These are phyloP conservation scores for Manacus vitellinus DNA, from an alignment of 2,113 vertebrate genomes.

Conservation along the genomic window DNA sequence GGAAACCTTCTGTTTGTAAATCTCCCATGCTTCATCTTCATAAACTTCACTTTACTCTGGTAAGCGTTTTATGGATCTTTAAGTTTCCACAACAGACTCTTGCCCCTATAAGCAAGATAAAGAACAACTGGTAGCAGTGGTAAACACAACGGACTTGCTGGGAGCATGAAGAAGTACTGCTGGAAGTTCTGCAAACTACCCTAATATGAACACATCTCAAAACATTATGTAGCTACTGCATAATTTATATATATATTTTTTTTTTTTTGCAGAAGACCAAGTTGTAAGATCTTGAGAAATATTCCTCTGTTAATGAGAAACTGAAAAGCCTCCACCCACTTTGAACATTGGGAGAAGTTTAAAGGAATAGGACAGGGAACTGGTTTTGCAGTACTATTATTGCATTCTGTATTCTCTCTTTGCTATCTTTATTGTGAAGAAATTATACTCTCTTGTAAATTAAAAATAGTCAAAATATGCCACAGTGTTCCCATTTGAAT, in stretches of 20 bases:
- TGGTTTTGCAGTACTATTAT: not conserved
- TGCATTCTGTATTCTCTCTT: not conserved
- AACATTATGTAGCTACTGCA: not conserved
- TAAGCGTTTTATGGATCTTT: not conserved
- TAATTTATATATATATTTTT: not conserved
- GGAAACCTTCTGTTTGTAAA: not conserved
- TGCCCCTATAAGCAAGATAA: not conserved
- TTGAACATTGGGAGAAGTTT: not conserved
- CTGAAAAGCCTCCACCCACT: not conserved
- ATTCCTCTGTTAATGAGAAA: not conserved
- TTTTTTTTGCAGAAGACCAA: not conserved
- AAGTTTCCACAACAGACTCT: not conserved
- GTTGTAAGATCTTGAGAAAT: not conserved
- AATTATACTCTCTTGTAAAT: not conserved
- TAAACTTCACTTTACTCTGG: not conserved
- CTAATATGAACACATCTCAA: not conserved
- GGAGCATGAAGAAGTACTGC: not conserved
- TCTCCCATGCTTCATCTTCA: not conserved
- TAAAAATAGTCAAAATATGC: not conserved
- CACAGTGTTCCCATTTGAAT: not conserved
- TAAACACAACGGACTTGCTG: not conserved
- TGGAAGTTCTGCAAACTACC: not conserved
- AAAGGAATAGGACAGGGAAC: not conserved
- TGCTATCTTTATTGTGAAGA: not conserved
- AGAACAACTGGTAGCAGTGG: not conserved